Evolutionary conservation across 1,140 invertebrate genomes (phyloP).

Genomic region (Leptinotarsa undecemlineata): DNA sequence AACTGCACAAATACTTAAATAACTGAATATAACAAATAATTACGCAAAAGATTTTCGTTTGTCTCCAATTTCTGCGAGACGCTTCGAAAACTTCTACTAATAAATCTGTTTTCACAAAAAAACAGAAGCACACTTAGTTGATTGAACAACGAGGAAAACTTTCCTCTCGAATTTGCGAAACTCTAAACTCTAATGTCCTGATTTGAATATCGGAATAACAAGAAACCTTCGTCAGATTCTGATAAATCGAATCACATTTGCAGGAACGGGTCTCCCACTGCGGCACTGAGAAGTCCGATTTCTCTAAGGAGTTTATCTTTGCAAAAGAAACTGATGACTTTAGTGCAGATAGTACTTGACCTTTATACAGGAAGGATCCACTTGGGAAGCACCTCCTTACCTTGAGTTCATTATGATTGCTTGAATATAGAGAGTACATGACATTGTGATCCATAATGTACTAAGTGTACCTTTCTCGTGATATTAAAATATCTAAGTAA

Average conservation of each 20-base stretch:
- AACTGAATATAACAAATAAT: too few species aligned
- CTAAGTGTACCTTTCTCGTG: too few species aligned
- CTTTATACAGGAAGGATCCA: background rate
- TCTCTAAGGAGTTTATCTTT: background rate
- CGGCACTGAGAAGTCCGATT: background rate
- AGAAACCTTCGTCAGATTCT: background rate
- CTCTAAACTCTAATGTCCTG: background rate
- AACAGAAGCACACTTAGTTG: background rate
- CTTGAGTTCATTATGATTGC: too few species aligned
- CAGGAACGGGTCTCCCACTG: background rate
- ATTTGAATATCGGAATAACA: constrained; percentile 6
- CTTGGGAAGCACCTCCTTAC: too few species aligned
- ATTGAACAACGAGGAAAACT: background rate
- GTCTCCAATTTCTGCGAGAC: too few species aligned
- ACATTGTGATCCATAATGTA: too few species aligned
- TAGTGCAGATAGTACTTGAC: background rate
- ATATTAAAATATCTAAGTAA: too few species aligned
- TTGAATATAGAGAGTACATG: too few species aligned
- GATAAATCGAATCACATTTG: constrained; percentile 3
- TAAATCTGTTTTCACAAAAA: too few species aligned
- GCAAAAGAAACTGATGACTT: background rate
- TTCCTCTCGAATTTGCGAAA: background rate
- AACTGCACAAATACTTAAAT: too few species aligned
- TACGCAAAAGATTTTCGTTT: too few species aligned
- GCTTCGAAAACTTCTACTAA: too few species aligned